Evolutionary conservation across 2,113 vertebrate species (phyloP).

Genomic region (Hipposideros armiger): DNA sequence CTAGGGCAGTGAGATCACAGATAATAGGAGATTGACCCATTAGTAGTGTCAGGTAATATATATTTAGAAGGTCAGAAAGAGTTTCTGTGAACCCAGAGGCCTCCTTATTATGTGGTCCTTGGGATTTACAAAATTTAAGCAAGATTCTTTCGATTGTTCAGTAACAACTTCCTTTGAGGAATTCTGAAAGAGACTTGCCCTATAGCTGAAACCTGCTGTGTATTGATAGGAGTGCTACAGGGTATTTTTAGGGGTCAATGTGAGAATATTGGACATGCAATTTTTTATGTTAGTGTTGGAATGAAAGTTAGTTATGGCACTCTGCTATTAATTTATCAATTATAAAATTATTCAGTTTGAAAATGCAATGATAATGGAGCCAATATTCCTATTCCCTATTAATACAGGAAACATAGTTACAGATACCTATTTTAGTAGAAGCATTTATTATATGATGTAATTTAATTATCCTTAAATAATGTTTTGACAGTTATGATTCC

Average conservation of each 20-base stretch:
- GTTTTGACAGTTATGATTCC: conserved; percentile 48
- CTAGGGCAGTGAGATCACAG: background rate
- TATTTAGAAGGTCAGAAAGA: background rate
- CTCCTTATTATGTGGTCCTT: background rate
- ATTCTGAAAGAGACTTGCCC: background rate
- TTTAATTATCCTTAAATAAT: conserved; percentile 62
- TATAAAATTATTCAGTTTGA: conserved; percentile 51
- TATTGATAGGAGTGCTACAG: background rate
- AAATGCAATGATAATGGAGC: background rate
- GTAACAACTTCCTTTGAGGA: background rate
- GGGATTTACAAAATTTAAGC: background rate
- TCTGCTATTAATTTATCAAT: background rate
- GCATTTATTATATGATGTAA: conserved; percentile 51
- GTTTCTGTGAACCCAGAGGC: background rate
- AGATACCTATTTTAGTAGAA: conserved; percentile 7
- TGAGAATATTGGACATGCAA: background rate
- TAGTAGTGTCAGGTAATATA: background rate
- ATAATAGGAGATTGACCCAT: background rate
- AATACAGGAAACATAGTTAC: conserved; percentile 50
- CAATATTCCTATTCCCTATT: conserved; percentile 14
- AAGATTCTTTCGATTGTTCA: background rate
- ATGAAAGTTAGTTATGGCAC: background rate
- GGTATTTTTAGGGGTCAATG: background rate
- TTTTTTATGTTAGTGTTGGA: background rate
- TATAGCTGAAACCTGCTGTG: background rate